These are phyloP conservation scores for Neoaliturus tenellus DNA, from an alignment of 2,888 invertebrate species.

Conservation along the genomic window DNA sequence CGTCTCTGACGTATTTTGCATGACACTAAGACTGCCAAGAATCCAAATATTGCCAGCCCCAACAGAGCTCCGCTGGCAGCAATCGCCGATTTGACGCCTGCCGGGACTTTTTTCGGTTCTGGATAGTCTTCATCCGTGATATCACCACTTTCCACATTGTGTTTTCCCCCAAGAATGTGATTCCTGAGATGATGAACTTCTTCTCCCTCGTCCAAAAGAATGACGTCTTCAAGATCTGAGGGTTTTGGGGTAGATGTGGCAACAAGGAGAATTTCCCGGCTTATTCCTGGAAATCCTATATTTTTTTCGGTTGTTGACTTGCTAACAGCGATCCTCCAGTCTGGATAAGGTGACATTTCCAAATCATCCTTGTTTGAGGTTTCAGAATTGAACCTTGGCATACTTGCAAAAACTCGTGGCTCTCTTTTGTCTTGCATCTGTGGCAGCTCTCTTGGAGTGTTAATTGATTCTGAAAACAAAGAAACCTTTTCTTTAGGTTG, in stretches of 20 bases:
- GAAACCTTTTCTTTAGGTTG: not conserved
- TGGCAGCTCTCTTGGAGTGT: slow-evolving; percentile 28
- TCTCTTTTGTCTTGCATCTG: slow-evolving; percentile 61
- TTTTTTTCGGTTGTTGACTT: slow-evolving; percentile 45
- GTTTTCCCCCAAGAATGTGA: slow-evolving; percentile 48
- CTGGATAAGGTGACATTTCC: slow-evolving; percentile 56
- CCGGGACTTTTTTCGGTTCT: slow-evolving; percentile 67
- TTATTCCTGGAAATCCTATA: slow-evolving; percentile 40
- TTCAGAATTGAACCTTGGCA: slow-evolving; percentile 62
- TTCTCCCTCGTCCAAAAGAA: slow-evolving; percentile 60
- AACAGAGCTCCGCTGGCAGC: slow-evolving; percentile 87
- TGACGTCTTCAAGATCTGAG: slow-evolving; percentile 60
- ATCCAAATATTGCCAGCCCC: slow-evolving; percentile 84
- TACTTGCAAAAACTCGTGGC: slow-evolving; percentile 65
- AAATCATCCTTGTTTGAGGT: slow-evolving; percentile 42
- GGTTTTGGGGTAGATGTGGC: slow-evolving; percentile 53
- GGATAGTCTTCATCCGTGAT: slow-evolving; percentile 45
- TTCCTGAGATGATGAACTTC: slow-evolving; percentile 41
- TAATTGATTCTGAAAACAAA: slow-evolving; percentile 14
- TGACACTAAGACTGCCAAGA: slow-evolving; percentile 84
- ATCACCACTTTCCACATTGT: slow-evolving; percentile 52
- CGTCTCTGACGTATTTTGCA: slow-evolving; percentile 85
- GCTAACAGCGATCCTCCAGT: slow-evolving; percentile 60
- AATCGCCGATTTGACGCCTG: slow-evolving; percentile 83
- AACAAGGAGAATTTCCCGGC: slow-evolving; percentile 41